phyloP scores from a whole-genome alignment of 2,888 invertebrate species.

The Chironomus riparius region DNA sequence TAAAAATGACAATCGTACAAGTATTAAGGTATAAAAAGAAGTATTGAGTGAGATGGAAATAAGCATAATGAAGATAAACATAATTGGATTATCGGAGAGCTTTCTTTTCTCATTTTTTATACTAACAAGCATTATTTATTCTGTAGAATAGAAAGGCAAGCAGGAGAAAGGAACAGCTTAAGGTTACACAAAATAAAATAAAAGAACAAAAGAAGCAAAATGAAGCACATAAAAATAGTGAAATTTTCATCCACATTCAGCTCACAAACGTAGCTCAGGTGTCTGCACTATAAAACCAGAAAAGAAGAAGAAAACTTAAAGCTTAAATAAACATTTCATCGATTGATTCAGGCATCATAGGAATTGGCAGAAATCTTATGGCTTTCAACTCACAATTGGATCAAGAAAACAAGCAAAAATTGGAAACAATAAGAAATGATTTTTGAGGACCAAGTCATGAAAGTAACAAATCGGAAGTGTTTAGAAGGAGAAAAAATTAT shows the following conservation, averaged over 20 bases:
- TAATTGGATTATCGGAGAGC: constrained; percentile 12
- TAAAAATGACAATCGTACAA: background rate
- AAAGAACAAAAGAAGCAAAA: background rate
- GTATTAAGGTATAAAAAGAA: too few relatives aligned
- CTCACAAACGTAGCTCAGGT: too few relatives aligned
- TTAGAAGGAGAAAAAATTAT: background rate
- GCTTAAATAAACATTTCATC: background rate
- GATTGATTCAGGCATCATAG: background rate
- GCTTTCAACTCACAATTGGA: background rate
- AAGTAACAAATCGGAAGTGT: background rate
- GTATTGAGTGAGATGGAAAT: too few relatives aligned
- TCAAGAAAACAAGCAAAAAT: background rate
- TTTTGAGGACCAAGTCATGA: background rate
- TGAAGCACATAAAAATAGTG: background rate
- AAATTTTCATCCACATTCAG: background rate
- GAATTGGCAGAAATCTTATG: background rate
- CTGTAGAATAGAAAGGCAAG: background rate
- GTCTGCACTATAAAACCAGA: too few relatives aligned
- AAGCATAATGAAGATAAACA: constrained; percentile 4
- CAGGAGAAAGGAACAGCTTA: background rate
- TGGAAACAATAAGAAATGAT: background rate
- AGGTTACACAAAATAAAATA: background rate
- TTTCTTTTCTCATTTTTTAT: too few relatives aligned
- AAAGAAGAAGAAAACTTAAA: too few relatives aligned
- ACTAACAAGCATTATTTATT: background rate